These are phyloP conservation scores for Drosophila lacteicornis DNA, from an alignment of 1,140 invertebrate genomes.

Conservation along the genomic window DNA sequence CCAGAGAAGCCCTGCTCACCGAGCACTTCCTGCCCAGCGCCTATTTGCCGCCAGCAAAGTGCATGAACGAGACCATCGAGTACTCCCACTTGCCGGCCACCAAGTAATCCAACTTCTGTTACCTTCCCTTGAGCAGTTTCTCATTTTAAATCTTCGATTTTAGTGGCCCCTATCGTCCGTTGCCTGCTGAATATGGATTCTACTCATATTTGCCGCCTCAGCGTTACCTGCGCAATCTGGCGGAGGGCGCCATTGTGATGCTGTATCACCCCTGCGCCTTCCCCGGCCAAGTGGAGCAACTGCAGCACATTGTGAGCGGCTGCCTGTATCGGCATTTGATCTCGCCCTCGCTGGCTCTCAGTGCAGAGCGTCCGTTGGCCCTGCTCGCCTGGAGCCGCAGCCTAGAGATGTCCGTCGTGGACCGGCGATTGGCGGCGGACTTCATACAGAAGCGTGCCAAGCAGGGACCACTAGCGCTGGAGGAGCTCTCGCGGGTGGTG, in stretches of 20 bases:
- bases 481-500: conserved; percentile 87
- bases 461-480: conserved; percentile 86
- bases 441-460: conserved; percentile 90
- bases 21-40: conserved; percentile 87
- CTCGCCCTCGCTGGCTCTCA: conserved; percentile 89
- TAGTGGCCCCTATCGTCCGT: conserved; percentile 92
- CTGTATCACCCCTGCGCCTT: conserved; percentile 95
- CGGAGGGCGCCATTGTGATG: conserved; percentile 94
- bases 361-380: conserved; percentile 89
- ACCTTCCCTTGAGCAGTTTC: neutral
- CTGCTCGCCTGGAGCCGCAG: conserved; percentile 91
- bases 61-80: conserved; percentile 89
- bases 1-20: conserved; percentile 86
- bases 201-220: conserved; percentile 93
- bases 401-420: conserved; percentile 90
- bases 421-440: conserved; percentile 86
- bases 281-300: conserved; percentile 87
- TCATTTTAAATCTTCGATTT: conserved; percentile 54
- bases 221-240: conserved; percentile 93
- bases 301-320: conserved; percentile 88
- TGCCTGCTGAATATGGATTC: conserved; percentile 93
- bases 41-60: conserved; percentile 88
- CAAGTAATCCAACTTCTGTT: conserved; percentile 85
- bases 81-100: conserved; percentile 89
- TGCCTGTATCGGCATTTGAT: conserved; percentile 94